Evolutionary conservation across 2,797 vertebrate species (phyloP).

Genomic region (Tinamus major): DNA sequence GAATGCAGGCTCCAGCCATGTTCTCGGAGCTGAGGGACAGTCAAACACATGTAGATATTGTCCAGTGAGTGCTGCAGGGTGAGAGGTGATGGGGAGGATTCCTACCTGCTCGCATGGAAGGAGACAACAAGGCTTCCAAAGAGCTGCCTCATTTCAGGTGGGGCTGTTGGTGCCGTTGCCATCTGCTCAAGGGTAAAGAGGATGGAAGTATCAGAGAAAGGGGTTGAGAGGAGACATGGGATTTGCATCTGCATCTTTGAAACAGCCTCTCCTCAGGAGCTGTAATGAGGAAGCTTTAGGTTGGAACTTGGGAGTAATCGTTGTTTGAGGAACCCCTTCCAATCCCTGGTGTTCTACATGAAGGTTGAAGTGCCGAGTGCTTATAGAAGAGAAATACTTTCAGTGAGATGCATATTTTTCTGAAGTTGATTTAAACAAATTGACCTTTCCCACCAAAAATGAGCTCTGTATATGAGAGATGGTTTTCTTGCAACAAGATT

Average conservation of each 20-base stretch:
- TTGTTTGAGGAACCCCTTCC: background rate
- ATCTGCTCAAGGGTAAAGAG: background rate
- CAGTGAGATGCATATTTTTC: background rate
- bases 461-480: background rate
- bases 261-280: background rate
- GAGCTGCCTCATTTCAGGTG: background rate
- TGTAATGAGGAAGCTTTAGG: background rate
- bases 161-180: fast-evolving
- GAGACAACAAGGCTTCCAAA: background rate
- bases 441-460: background rate
- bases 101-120: background rate
- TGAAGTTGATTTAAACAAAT: background rate
- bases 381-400: background rate
- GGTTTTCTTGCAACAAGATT: background rate
- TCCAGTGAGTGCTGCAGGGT: background rate
- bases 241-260: background rate
- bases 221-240: background rate
- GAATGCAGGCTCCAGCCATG: fast-evolving
- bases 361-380: background rate
- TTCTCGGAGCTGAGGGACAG: background rate
- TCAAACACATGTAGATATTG: fast-evolving
- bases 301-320: background rate
- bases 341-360: background rate
- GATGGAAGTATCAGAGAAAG: background rate
- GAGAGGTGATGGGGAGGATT: background rate